A percentile compares a stretch with the other conserved stretches of the same genome.
Evolutionary conservation across 2,888 invertebrate species (phyloP).

Genomic region (Adelognathus sp.): DNA sequence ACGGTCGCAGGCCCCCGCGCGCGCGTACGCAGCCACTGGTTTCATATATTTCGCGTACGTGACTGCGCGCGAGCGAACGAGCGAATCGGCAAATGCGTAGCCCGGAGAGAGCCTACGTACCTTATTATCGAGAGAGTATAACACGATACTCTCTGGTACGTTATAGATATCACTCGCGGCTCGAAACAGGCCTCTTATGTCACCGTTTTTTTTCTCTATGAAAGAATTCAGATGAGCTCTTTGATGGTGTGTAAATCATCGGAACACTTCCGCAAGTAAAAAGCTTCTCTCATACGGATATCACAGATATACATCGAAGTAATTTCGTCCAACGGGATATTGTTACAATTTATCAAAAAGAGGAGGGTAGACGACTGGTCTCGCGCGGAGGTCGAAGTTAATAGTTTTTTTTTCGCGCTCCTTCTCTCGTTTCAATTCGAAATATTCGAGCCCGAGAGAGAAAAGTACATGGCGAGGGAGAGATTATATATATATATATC

Average conservation of each 20-base stretch:
- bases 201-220: background rate
- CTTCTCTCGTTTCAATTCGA: slow-evolving; percentile 46
- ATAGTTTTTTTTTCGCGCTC: slow-evolving; percentile 37
- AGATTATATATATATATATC: too few relatives aligned
- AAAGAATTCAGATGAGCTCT: background rate
- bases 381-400: slow-evolving; percentile 38
- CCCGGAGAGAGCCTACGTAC: slow-evolving; percentile 4
- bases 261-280: too few relatives aligned
- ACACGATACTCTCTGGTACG: background rate
- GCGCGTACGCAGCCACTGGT: slow-evolving; percentile 20
- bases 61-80: slow-evolving; percentile 24
- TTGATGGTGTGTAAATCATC: too few relatives aligned
- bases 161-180: background rate
- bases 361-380: too few relatives aligned
- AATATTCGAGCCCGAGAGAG: slow-evolving; percentile 18
- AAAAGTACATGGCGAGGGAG: slow-evolving; percentile 29
- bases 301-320: too few relatives aligned
- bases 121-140: slow-evolving; percentile 15
- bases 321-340: slow-evolving; percentile 13
- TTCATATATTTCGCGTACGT: slow-evolving; percentile 15
- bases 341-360: slow-evolving; percentile 42
- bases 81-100: slow-evolving; percentile 48
- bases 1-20: too few relatives aligned
- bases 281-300: too few relatives aligned
- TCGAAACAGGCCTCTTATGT: background rate